These are phyloP conservation scores for Diorhabda elongata DNA, from an alignment of 1,140 invertebrate species.

Conservation along the genomic window DNA sequence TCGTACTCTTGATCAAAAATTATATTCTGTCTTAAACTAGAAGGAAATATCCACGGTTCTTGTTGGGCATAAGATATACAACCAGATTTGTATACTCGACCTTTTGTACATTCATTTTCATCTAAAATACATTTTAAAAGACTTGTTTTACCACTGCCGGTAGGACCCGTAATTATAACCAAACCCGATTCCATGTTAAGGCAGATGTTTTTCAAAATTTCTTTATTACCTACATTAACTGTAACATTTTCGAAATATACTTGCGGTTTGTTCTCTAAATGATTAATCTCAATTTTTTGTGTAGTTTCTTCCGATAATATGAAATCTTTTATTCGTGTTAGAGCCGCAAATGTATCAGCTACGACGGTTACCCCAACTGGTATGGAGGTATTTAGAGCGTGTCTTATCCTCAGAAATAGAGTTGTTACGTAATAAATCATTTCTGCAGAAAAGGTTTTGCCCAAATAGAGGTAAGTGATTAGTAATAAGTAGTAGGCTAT, in stretches of 20 bases:
- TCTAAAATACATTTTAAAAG: slow-evolving; percentile 65
- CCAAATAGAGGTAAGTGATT: slow-evolving; percentile 65
- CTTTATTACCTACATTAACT: slow-evolving; percentile 30
- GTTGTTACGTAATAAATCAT: slow-evolving; percentile 71
- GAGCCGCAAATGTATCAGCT: slow-evolving; percentile 45
- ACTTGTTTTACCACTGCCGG: slow-evolving; percentile 77
- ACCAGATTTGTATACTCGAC: slow-evolving; percentile 56
- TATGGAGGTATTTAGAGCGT: slow-evolving; percentile 69
- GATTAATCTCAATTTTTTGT: slow-evolving; percentile 11
- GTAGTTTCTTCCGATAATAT: slow-evolving; percentile 22
- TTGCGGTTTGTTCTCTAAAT: slow-evolving; percentile 18
- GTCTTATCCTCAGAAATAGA: slow-evolving; percentile 67
- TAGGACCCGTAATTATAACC: slow-evolving; percentile 67
- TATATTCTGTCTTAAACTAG: slow-evolving; percentile 56
- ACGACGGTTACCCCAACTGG: slow-evolving; percentile 60
- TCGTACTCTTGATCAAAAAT: slow-evolving; percentile 56
- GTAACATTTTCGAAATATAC: slow-evolving; percentile 20
- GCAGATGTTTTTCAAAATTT: slow-evolving; percentile 58
- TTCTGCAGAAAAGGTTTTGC: slow-evolving; percentile 65
- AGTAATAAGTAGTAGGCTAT: slow-evolving; percentile 50
- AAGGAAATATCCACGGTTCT: slow-evolving; percentile 66
- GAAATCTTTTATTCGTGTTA: slow-evolving; percentile 26
- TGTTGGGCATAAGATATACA: slow-evolving; percentile 63
- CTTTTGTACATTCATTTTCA: slow-evolving; percentile 61
- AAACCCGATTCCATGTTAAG: slow-evolving; percentile 57